These are phyloP conservation scores for Dinothrombium tinctorium DNA, from an alignment of 1,140 invertebrate species.

Conservation along the genomic window DNA sequence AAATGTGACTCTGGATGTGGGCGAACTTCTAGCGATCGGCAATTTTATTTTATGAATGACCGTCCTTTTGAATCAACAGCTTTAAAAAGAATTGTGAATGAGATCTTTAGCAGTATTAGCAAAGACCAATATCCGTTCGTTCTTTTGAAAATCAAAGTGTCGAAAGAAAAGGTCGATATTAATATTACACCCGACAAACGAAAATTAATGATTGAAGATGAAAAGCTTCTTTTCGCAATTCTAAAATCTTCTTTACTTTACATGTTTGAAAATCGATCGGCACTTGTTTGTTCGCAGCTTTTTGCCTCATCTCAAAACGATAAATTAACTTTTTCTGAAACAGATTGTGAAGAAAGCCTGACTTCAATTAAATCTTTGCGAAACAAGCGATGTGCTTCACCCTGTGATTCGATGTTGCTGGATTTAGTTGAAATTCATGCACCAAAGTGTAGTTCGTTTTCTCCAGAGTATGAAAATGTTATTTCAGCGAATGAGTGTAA, in stretches of 20 bases:
- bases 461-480: no score
- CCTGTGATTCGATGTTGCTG: neutral
- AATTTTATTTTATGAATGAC: constrained; percentile 80
- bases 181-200: constrained; percentile 97
- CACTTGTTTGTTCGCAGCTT: neutral
- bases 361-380: neutral
- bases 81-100: constrained; percentile 58
- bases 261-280: constrained; percentile 7
- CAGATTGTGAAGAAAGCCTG: no score
- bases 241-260: constrained; percentile 17
- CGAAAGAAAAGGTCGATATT: constrained; percentile 44
- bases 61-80: constrained; percentile 73
- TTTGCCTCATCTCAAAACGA: neutral
- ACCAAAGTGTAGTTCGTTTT: no score
- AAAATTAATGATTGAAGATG: constrained; percentile 63
- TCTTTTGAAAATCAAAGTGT: constrained; percentile 42
- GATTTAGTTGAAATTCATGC: neutral
- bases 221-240: constrained; percentile 42
- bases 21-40: constrained; percentile 66
- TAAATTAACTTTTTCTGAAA: neutral
- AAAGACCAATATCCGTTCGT: constrained; percentile 77
- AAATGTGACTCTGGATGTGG: constrained; percentile 60
- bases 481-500: no score
- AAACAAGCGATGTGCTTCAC: neutral
- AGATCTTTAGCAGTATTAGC: constrained; percentile 75